These are phyloP conservation scores for Phymorhynchus buccinoides DNA, from an alignment of 1,140 invertebrate genomes.

Conservation along the genomic window DNA sequence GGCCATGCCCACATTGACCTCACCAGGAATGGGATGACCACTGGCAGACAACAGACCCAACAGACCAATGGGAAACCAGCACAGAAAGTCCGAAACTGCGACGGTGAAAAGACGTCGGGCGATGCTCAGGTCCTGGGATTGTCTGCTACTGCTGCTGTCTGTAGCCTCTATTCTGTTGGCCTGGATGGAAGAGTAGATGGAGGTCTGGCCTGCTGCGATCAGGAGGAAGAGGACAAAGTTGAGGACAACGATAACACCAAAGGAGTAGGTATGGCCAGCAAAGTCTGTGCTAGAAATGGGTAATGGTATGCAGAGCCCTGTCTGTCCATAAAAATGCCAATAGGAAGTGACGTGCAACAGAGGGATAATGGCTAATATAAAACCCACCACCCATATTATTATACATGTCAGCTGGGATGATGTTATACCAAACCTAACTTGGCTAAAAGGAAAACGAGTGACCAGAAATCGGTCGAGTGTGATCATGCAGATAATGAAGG, in stretches of 20 bases:
- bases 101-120: conserved; percentile 45
- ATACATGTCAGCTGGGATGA: conserved; percentile 13
- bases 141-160: neutral
- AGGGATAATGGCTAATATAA: conserved; percentile 40
- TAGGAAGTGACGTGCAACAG: conserved; percentile 32
- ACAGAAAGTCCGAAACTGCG: conserved; percentile 40
- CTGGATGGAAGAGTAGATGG: conserved; percentile 44
- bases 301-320: conserved; percentile 50
- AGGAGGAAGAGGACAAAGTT: conserved; percentile 49
- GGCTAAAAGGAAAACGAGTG: conserved; percentile 57
- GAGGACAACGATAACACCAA: conserved; percentile 47
- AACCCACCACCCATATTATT: conserved; percentile 31
- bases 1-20: conserved; percentile 49
- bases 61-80: conserved; percentile 41
- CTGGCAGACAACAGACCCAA: conserved; percentile 45
- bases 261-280: conserved; percentile 49
- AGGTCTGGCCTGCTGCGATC: conserved; percentile 46
- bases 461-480: conserved; percentile 58
- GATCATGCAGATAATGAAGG: conserved; percentile 43
- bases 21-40: conserved; percentile 45
- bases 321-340: conserved; percentile 49
- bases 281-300: conserved; percentile 41
- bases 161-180: neutral
- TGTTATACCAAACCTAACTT: conserved; percentile 29
- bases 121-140: conserved; percentile 36